Conservation (phyloP, 2,797 vertebrate genomes). For the Microctenopoma lineatum region DNA sequence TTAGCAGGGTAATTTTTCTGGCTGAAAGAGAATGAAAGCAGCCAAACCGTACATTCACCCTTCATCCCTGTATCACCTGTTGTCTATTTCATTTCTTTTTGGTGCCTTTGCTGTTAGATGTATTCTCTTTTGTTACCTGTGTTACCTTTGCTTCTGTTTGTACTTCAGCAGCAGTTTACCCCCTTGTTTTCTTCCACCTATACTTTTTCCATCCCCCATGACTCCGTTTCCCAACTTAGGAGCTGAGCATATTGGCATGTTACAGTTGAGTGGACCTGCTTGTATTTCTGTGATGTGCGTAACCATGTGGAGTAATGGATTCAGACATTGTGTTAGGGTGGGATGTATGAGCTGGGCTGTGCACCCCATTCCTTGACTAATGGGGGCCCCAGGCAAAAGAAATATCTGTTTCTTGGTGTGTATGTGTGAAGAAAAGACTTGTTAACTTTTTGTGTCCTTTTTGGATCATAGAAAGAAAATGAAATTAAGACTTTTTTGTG, state of each 20-base stretch:
- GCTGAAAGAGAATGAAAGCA: constrained; percentile 16
- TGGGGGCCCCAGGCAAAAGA: constrained; percentile 80
- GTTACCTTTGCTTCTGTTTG: constrained; percentile 17
- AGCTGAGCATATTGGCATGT: constrained; percentile 87
- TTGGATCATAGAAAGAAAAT: constrained; percentile 7
- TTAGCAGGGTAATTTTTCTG: constrained; percentile 19
- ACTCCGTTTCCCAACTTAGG: constrained; percentile 48
- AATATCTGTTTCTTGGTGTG: constrained; percentile 39
- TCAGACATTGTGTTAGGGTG: constrained; percentile 81
- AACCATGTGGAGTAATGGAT: constrained; percentile 88
- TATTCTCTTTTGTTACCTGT: constrained; percentile 16
- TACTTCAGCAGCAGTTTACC: constrained; percentile 13
- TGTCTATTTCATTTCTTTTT: constrained; percentile 48
- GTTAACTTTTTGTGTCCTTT: constrained; percentile 6
- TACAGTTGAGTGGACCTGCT: constrained; percentile 84
- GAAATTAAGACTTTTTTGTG: background rate
- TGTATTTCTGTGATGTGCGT: constrained; percentile 81
- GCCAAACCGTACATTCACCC: constrained; percentile 12
- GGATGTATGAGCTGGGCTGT: constrained; percentile 71
- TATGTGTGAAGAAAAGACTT: background rate
- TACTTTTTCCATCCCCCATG: constrained; percentile 28
- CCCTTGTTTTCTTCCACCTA: constrained; percentile 1
- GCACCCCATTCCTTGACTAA: constrained; percentile 86
- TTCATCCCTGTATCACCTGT: constrained; percentile 56
- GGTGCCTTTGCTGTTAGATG: background rate